Conservation (phyloP, 2,113 vertebrate genomes). For the Arizona elegans region DNA sequence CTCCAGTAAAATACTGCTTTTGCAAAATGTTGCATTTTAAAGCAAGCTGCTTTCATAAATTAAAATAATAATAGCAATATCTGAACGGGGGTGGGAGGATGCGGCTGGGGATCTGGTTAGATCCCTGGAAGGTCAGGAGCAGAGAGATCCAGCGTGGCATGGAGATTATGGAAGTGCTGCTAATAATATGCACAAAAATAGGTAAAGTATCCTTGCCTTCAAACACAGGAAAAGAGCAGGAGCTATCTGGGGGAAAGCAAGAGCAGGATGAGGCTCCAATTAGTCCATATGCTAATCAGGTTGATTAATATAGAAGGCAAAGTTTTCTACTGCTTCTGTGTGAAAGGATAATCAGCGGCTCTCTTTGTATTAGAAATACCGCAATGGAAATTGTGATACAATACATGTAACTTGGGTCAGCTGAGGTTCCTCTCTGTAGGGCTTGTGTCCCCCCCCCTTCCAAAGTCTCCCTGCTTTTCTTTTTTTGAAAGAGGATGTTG, state of each 20-base stretch:
- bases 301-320: conserved; percentile 54
- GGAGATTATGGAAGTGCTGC: conserved; percentile 24
- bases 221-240: conserved; percentile 24
- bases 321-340: conserved; percentile 36
- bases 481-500: not conserved
- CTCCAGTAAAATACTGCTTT: conserved; percentile 61
- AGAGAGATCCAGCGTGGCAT: conserved; percentile 8
- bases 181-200: conserved; percentile 44
- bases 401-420: conserved; percentile 34
- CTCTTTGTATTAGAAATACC: conserved; percentile 43
- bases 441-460: not conserved
- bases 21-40: conserved; percentile 61
- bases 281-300: conserved; percentile 45
- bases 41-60: conserved; percentile 45
- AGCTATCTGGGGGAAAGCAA: conserved; percentile 31
- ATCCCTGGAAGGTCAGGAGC: conserved; percentile 34
- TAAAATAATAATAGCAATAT: conserved; percentile 1
- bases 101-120: not conserved
- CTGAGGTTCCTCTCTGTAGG: conserved; percentile 33
- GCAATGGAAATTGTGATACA: conserved; percentile 58
- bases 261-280: conserved; percentile 58
- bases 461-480: not conserved
- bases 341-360: conserved; percentile 63
- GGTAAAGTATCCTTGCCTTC: conserved; percentile 24
- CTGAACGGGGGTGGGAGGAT: not conserved